These are phyloP conservation scores for Timema cristinae DNA, from an alignment of 2,888 invertebrate species.

Conservation along the genomic window DNA sequence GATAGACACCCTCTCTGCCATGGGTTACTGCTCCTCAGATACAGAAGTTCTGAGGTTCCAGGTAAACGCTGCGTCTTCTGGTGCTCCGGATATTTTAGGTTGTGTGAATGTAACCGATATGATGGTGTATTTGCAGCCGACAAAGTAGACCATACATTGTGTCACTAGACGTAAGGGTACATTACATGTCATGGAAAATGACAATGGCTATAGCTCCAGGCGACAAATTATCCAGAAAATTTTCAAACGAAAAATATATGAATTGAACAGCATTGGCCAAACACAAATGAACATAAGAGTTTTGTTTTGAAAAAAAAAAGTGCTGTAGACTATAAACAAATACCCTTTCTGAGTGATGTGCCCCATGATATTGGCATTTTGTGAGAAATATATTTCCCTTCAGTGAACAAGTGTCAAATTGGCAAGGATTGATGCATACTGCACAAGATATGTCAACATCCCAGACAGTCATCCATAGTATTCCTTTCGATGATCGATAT, in stretches of 20 bases:
- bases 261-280: background rate
- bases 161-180: background rate
- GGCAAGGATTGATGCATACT: conserved; percentile 4
- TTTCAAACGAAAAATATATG: background rate
- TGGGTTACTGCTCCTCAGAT: conserved; percentile 8
- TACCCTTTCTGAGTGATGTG: background rate
- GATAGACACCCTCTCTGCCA: background rate
- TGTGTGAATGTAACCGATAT: background rate
- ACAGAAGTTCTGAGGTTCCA: background rate
- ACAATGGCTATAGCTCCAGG: background rate
- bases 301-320: background rate
- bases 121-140: conserved; percentile 3
- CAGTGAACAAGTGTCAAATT: background rate
- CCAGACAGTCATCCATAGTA: background rate
- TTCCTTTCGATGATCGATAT: background rate
- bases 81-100: background rate
- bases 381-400: background rate
- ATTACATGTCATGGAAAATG: background rate
- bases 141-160: background rate
- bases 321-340: background rate
- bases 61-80: background rate
- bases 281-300: conserved; percentile 1
- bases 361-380: background rate
- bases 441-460: background rate
- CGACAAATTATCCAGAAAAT: background rate